Evolutionary conservation across 64 coral and sea anemone species (phyloP), one percentile per base, ranked within the genome.

Genomic region (Stichodactyla mertensii): DNA sequence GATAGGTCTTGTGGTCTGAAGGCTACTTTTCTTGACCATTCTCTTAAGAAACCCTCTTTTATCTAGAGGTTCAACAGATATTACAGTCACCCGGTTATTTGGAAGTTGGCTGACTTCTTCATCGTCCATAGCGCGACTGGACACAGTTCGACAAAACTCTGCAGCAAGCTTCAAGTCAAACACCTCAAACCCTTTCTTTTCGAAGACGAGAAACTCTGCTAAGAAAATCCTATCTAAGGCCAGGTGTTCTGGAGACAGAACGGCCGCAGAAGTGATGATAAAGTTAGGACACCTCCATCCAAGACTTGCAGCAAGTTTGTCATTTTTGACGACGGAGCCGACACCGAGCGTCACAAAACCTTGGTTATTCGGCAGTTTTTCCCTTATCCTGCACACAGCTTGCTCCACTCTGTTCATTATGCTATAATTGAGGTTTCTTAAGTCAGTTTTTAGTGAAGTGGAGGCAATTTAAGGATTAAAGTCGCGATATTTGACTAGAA

Each of bases 41-140:
- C 88, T 85, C 86, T 96, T 96, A 10, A 96, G 86, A 88, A 96
- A 96, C 0, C 91, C 91, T n/a, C 94, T 88, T 77, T 96, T 96
- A 84, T 93, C 94, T 8, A 96, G 85, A 10, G 86, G 85, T 61
- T 96, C 94, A 18, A 87, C 91, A 71, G 91, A 96, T 52, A 96
- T 15, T 15, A 89, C 81, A 62, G 84, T 96, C 31, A 96, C 82
- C 45, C 59, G 77, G 20, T 80, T 52, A 18, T 52, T 86, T 70
- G 79, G 54, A 18, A 77, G 51, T 52, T 80, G 77, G 4, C 15
- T 54, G 11, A 19, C 45, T 87, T 84, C 62, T 56, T 91, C 51
- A 12, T 52, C 82, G 57, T 83, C 71, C 51, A 92, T 51, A n/a
- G 84, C 55, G 4, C 84, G 85, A 61, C 94, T 83, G 26, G 52